A percentile compares a stretch with the other conserved stretches of the same genome.
Evolutionary conservation across 2,113 vertebrate species (phyloP).

Genomic region (Hucho hucho): DNA sequence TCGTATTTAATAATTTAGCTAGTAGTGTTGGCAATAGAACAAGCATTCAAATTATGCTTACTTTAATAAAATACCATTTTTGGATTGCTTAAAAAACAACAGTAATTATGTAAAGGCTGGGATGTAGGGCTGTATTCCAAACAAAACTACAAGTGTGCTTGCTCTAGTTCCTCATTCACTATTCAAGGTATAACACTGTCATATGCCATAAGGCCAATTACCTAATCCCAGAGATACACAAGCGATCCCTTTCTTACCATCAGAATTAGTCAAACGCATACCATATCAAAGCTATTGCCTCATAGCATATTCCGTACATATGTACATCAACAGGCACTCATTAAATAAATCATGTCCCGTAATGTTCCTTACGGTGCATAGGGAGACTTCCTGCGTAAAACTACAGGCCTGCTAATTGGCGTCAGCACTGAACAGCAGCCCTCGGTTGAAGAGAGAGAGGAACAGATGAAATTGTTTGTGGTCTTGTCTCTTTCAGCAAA

Average conservation of each 20-base stretch:
- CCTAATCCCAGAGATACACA: not conserved
- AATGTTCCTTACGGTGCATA: conserved; percentile 33
- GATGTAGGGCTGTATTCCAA: too few relatives aligned
- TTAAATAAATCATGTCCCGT: conserved; percentile 49
- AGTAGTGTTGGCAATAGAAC: too few relatives aligned
- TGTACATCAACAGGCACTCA: conserved; percentile 43
- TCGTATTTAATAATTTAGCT: too few relatives aligned
- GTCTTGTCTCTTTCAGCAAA: conserved; percentile 18
- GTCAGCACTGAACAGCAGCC: conserved; percentile 2
- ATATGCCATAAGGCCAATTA: not conserved
- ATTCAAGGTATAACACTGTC: not conserved
- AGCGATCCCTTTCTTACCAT: not conserved
- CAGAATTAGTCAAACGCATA: conserved; percentile 12
- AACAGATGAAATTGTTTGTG: conserved; percentile 56
- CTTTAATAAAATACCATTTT: too few relatives aligned
- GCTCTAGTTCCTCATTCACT: too few relatives aligned
- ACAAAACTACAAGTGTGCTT: too few relatives aligned
- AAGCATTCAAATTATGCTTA: too few relatives aligned
- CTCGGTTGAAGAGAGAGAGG: not conserved
- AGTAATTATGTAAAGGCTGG: too few relatives aligned
- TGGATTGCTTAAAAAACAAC: too few relatives aligned
- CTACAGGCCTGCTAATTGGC: not conserved
- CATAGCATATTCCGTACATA: not conserved
- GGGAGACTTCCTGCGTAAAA: conserved; percentile 7
- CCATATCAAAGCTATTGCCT: conserved; percentile 53